Evolutionary conservation across 2,888 invertebrate species (phyloP), one percentile per base, ranked within the genome.

Genomic region (Laspeyria flexula): DNA sequence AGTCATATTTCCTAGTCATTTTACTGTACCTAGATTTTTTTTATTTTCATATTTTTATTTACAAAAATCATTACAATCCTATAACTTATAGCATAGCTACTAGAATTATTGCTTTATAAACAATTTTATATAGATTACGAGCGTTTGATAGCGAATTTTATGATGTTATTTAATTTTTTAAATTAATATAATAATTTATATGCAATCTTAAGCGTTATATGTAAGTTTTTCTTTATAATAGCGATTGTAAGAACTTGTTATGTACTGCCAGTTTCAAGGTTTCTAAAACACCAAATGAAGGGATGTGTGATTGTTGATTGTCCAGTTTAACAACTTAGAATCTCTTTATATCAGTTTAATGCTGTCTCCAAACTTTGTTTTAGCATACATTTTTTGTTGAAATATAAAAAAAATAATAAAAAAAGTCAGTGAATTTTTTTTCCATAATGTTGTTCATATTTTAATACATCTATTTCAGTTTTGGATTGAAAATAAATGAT

Each of bases 201-300:
- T 79, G 77, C 83, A 69, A 73, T 75, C 71, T 68, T 75, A 75
- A 80, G 78, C 77, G 73, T 83, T 81, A 69, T 68, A 64, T 67
- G 50, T 76, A 74, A 73, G 67, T 75, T 77, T 75, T 78, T 60
- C 56, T 70, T 71, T 58, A 62, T 64, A 60, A 65, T 78, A 82
- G 79, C 72, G 59, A 75, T 73, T 73, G 74, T 85, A 83, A 83
- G 77, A 77, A 69, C 79, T 76, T 78, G 81, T 85, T 83, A 82
- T 65, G 76, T 81, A 88, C 90, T 90, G 89, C 90, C 90, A 90
- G 86, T 85, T 85, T 81, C 76, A 83, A 85, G 86, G 85, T 86
- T 85, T 83, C 79, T 83, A 84, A 79, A 77, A 88, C 88, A 88
- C 88, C 88, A 87, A 86, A 71, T 73, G 76, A 62, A 68, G 76